A percentile compares a stretch with the other conserved stretches of the same genome.
Evolutionary conservation across 2,113 vertebrate genomes (phyloP).

Genomic region (Monopterus albus): DNA sequence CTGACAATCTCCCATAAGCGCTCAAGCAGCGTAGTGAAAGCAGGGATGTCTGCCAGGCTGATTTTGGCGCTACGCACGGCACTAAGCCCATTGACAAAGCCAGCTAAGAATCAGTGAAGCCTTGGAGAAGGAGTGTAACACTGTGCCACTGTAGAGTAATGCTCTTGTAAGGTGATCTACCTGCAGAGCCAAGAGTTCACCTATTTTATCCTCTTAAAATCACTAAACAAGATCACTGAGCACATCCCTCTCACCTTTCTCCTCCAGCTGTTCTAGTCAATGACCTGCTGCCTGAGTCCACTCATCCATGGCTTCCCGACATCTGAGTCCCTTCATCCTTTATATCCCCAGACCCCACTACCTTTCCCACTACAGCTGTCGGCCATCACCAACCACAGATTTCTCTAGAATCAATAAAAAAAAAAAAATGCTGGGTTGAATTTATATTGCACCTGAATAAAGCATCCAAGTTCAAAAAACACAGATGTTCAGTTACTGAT

Average conservation of each 20-base stretch:
- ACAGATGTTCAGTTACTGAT: slow-evolving; percentile 54
- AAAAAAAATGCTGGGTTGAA: slow-evolving; percentile 20
- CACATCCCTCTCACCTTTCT: slow-evolving; percentile 34
- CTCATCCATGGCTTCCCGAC: slow-evolving; percentile 31
- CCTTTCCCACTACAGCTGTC: slow-evolving; percentile 10
- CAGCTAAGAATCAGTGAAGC: slow-evolving; percentile 67
- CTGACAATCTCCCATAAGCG: slow-evolving; percentile 50
- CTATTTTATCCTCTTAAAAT: slow-evolving; percentile 61
- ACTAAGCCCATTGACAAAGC: slow-evolving; percentile 67
- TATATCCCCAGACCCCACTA: slow-evolving; percentile 3
- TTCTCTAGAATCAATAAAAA: slow-evolving; percentile 58
- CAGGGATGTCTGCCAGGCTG: slow-evolving; percentile 57
- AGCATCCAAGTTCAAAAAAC: slow-evolving; percentile 37
- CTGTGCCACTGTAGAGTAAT: slow-evolving; percentile 49
- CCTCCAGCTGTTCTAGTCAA: slow-evolving; percentile 45
- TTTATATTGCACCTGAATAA: slow-evolving; percentile 44
- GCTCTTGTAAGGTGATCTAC: slow-evolving; percentile 56
- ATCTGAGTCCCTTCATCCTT: slow-evolving; percentile 5
- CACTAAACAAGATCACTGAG: slow-evolving; percentile 48
- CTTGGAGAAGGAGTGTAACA: slow-evolving; percentile 51
- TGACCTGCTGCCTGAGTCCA: slow-evolving; percentile 12
- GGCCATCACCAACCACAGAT: slow-evolving; percentile 34
- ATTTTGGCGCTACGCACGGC: slow-evolving; percentile 47
- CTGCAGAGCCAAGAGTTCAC: slow-evolving; percentile 48
- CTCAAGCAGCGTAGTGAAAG: slow-evolving; percentile 42